phyloP scores from a whole-genome alignment of 2,888 invertebrate species.

The Amiota mariae region DNA sequence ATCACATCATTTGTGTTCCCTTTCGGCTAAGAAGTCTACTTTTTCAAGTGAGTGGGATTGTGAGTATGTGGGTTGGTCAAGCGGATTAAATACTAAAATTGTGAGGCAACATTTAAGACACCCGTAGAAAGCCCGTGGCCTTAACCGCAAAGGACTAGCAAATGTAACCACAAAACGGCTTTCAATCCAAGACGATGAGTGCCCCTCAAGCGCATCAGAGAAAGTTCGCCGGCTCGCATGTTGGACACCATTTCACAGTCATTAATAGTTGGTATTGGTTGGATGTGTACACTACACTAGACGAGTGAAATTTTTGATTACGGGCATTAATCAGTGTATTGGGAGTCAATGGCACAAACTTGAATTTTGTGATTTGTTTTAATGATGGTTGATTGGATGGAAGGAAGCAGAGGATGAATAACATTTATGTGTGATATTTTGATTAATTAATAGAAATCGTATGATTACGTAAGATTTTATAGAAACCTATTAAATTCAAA shows the following conservation, averaged over 20 bases:
- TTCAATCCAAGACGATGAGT: conserved; percentile 36
- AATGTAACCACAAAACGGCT: conserved; percentile 57
- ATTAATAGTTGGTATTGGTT: conserved; percentile 30
- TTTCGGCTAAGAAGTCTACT: conserved; percentile 10
- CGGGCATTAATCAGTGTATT: conserved; percentile 64
- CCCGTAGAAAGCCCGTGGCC: background rate
- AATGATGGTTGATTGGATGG: background rate
- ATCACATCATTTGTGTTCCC: background rate
- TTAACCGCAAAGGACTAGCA: conserved; percentile 49
- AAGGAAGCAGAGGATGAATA: no score
- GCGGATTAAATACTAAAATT: conserved; percentile 35
- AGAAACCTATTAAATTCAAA: no score
- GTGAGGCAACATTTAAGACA: conserved; percentile 19
- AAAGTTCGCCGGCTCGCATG: conserved; percentile 5
- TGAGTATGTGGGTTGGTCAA: conserved; percentile 41
- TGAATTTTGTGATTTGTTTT: background rate
- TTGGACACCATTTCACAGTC: conserved; percentile 18
- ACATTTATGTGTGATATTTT: no score
- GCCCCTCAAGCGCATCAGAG: conserved; percentile 8
- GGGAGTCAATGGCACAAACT: conserved; percentile 4
- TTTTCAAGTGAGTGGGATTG: no score
- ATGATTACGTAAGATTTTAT: no score
- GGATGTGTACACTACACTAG: background rate
- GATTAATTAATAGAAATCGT: no score
- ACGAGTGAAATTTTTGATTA: conserved; percentile 50